Evolutionary conservation across 2,888 invertebrate genomes (phyloP).

Genomic region (Phengaris alcon): DNA sequence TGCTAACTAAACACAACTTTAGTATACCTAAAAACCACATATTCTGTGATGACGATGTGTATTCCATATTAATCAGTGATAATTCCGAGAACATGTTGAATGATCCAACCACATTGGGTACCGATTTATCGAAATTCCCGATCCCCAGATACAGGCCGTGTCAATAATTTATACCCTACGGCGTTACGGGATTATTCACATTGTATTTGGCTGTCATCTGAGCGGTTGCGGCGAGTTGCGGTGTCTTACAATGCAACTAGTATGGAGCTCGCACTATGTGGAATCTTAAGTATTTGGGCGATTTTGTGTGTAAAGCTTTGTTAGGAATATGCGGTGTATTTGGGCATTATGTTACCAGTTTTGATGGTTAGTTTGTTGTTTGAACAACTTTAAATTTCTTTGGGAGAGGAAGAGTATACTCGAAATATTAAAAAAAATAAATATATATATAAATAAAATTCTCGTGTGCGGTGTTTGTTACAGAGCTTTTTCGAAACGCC

Average conservation of each 20-base stretch:
- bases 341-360: background rate
- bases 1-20: too few species aligned
- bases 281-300: slow-evolving; percentile 19
- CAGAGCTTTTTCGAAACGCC: too few species aligned
- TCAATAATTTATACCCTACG: slow-evolving; percentile 59
- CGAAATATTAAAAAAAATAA: background rate
- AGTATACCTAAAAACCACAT: background rate
- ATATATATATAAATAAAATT: background rate
- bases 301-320: slow-evolving; percentile 13
- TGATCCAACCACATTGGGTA: slow-evolving; percentile 13
- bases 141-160: slow-evolving; percentile 46
- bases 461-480: too few species aligned
- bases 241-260: slow-evolving; percentile 44
- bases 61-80: background rate
- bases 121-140: slow-evolving; percentile 44
- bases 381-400: background rate
- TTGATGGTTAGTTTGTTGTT: background rate
- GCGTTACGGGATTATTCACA: slow-evolving; percentile 58
- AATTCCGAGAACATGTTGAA: slow-evolving; percentile 8
- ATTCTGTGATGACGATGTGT: background rate
- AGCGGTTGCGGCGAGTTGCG: slow-evolving; percentile 40
- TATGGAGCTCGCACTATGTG: slow-evolving; percentile 30
- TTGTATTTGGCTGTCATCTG: slow-evolving; percentile 56
- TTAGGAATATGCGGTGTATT: background rate
- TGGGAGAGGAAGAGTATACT: background rate